Conservation (phyloP, 2,888 invertebrate species). For the Nephrotoma flavescens region DNA sequence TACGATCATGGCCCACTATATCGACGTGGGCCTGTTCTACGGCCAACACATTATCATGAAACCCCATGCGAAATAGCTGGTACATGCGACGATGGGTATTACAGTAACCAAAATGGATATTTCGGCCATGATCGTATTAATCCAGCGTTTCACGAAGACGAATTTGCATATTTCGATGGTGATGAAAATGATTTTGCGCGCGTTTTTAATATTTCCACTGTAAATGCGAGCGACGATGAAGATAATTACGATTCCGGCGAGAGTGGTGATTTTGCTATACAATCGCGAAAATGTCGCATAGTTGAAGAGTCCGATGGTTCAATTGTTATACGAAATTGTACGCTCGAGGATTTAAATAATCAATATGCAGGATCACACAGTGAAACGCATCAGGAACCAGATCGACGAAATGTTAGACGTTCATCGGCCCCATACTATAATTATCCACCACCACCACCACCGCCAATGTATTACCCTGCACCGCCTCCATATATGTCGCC, state of each 20-base stretch:
- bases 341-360: slow-evolving; percentile 9
- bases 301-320: slow-evolving; percentile 10
- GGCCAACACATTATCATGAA: slow-evolving; percentile 11
- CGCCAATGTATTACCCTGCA: background rate
- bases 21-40: slow-evolving; percentile 12
- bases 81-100: slow-evolving; percentile 7
- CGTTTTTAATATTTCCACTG: background rate
- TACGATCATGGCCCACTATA: slow-evolving; percentile 12
- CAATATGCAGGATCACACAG: slow-evolving; percentile 8
- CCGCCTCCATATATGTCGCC: background rate
- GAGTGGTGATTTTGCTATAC: slow-evolving; percentile 8
- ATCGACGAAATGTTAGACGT: background rate
- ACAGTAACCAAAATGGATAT: slow-evolving; percentile 7
- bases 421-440: background rate
- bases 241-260: background rate
- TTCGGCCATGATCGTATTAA: slow-evolving; percentile 8
- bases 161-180: background rate
- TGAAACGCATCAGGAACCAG: background rate
- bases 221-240: slow-evolving; percentile 4
- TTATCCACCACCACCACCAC: background rate
- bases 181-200: background rate
- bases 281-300: slow-evolving; percentile 11
- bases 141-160: slow-evolving; percentile 1
- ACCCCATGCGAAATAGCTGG: slow-evolving; percentile 12
- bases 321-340: slow-evolving; percentile 11